Evolutionary conservation across 2,888 invertebrate genomes (phyloP).

Genomic region (Chrysotoxum bicinctum): DNA sequence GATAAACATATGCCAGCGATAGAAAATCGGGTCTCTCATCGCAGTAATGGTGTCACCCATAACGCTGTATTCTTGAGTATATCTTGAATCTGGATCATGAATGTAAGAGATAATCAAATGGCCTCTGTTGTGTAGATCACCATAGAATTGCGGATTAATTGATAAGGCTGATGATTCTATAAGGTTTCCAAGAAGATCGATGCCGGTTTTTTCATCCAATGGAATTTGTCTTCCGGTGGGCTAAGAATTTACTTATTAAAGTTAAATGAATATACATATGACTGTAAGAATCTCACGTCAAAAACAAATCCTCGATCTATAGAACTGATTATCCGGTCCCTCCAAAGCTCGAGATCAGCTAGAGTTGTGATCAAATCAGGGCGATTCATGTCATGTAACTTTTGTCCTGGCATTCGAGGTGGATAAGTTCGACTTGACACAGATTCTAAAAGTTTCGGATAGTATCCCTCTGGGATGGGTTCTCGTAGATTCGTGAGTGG

Average conservation of each 20-base stretch:
- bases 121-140: constrained; percentile 89
- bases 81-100: constrained; percentile 88
- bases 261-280: background rate
- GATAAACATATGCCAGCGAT: constrained; percentile 89
- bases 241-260: background rate
- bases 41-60: constrained; percentile 90
- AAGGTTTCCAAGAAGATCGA: constrained; percentile 88
- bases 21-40: constrained; percentile 91
- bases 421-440: constrained; percentile 87
- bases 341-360: constrained; percentile 87
- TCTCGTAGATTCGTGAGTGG: constrained; percentile 86
- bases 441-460: constrained; percentile 87
- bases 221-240: constrained; percentile 73
- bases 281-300: constrained; percentile 81
- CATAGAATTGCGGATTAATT: constrained; percentile 86
- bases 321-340: constrained; percentile 86
- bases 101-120: constrained; percentile 87
- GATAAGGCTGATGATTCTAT: constrained; percentile 87
- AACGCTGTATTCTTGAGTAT: constrained; percentile 84
- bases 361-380: constrained; percentile 83
- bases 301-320: constrained; percentile 86
- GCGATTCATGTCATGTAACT: constrained; percentile 85
- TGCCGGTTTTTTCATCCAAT: constrained; percentile 83
- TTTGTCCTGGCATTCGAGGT: constrained; percentile 84
- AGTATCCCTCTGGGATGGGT: constrained; percentile 88